Percentiles rank a stretch among this genome's conserved stretches.
phyloP scores from a whole-genome alignment of 2,888 invertebrate species.

The Lysandra coridon region DNA sequence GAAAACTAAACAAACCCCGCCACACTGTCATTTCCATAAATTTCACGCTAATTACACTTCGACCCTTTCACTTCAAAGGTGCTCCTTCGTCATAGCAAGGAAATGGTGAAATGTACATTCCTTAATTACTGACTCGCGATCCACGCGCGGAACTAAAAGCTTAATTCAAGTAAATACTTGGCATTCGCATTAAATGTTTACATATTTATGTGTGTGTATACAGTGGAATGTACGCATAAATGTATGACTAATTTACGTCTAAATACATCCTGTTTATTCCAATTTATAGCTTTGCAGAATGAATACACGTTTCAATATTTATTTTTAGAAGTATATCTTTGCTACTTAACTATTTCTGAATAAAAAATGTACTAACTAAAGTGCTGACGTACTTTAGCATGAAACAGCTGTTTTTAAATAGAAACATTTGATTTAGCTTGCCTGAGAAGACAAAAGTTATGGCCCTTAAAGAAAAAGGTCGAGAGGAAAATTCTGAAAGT shows the following conservation, averaged over 20 bases:
- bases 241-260: background rate
- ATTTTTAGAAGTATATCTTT: too few relatives aligned
- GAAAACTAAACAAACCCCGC: conserved; percentile 45
- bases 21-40: conserved; percentile 41
- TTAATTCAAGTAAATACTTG: conserved; percentile 16
- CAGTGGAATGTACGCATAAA: background rate
- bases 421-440: too few relatives aligned
- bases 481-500: background rate
- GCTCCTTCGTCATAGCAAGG: background rate
- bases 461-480: too few relatives aligned
- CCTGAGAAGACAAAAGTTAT: too few relatives aligned
- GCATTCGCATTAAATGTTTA: background rate
- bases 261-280: background rate
- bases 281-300: too few relatives aligned
- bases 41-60: conserved; percentile 52
- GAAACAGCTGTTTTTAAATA: too few relatives aligned
- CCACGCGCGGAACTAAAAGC: background rate
- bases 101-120: conserved; percentile 13
- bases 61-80: conserved; percentile 23
- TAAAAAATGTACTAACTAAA: too few relatives aligned
- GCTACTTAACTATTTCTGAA: too few relatives aligned
- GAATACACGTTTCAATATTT: too few relatives aligned
- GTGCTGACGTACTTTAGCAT: too few relatives aligned
- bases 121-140: conserved; percentile 25
- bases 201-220: background rate